phyloP scores from a whole-genome alignment of 2,113 vertebrate genomes.

The Cichladusa arquata region DNA sequence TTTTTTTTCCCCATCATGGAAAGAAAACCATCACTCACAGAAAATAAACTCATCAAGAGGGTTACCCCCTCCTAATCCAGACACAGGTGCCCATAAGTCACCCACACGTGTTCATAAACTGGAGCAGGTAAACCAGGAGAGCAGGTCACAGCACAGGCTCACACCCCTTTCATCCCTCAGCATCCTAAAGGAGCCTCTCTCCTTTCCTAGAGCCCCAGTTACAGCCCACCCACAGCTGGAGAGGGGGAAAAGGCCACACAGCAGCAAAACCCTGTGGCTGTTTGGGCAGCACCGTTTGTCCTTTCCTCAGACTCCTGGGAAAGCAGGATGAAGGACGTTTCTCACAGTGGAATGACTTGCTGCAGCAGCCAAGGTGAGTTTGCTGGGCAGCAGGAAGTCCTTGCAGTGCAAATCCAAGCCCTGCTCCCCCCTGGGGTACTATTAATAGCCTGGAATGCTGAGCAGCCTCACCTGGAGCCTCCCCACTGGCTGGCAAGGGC shows the following conservation, averaged over 20 bases:
- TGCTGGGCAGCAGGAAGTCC: not conserved
- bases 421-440: not conserved
- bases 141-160: not conserved
- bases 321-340: fast-evolving
- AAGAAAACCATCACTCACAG: not conserved
- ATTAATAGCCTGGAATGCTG: not conserved
- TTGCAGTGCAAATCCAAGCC: not conserved
- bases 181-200: not conserved
- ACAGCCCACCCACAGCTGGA: fast-evolving
- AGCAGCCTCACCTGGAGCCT: not conserved
- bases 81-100: too few species aligned
- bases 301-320: fast-evolving
- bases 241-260: not conserved
- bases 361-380: not conserved
- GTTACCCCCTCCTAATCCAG: not conserved
- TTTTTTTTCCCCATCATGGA: not conserved
- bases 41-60: not conserved
- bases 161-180: not conserved
- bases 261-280: fast-evolving
- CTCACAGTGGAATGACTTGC: not conserved
- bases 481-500: fast-evolving
- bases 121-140: not conserved
- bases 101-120: not conserved
- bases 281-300: not conserved
- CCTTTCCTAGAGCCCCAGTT: not conserved